phyloP scores from a whole-genome alignment of 2,888 invertebrate genomes.

The Carterocephalus palaemon region DNA sequence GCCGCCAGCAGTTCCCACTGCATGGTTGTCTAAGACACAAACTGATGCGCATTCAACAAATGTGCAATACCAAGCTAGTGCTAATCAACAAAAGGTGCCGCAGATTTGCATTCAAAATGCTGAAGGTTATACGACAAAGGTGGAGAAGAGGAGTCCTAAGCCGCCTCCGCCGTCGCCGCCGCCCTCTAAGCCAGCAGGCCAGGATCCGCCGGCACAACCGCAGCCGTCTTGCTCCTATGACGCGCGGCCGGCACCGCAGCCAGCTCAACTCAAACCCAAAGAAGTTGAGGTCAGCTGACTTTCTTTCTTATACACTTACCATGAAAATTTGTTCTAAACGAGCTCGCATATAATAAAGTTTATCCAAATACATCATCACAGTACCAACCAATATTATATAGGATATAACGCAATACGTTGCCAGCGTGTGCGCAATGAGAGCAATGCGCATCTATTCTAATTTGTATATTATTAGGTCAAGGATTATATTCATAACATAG shows the following conservation, averaged over 20 bases:
- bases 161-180: slow-evolving; percentile 37
- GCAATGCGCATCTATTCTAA: slow-evolving; percentile 72
- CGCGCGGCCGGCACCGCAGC: slow-evolving; percentile 38
- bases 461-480: slow-evolving; percentile 71
- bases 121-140: slow-evolving; percentile 43
- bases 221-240: slow-evolving; percentile 68
- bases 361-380: no score
- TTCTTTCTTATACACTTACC: slow-evolving; percentile 14
- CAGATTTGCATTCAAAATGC: slow-evolving; percentile 58
- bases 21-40: slow-evolving; percentile 54
- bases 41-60: slow-evolving; percentile 28
- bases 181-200: no score
- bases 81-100: slow-evolving; percentile 47
- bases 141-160: slow-evolving; percentile 45
- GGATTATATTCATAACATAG: slow-evolving; percentile 51
- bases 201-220: slow-evolving; percentile 35
- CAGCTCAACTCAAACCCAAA: slow-evolving; percentile 62
- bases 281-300: slow-evolving; percentile 73
- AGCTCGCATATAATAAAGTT: slow-evolving; percentile 5
- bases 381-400: slow-evolving; percentile 17
- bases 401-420: slow-evolving; percentile 52
- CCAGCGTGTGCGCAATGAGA: slow-evolving; percentile 60
- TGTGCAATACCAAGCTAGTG: slow-evolving; percentile 37
- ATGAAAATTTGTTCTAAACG: neutral
- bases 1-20: slow-evolving; percentile 66